These are phyloP conservation scores for Polyploca ridens DNA, from an alignment of 2,888 invertebrate genomes.

Conservation along the genomic window DNA sequence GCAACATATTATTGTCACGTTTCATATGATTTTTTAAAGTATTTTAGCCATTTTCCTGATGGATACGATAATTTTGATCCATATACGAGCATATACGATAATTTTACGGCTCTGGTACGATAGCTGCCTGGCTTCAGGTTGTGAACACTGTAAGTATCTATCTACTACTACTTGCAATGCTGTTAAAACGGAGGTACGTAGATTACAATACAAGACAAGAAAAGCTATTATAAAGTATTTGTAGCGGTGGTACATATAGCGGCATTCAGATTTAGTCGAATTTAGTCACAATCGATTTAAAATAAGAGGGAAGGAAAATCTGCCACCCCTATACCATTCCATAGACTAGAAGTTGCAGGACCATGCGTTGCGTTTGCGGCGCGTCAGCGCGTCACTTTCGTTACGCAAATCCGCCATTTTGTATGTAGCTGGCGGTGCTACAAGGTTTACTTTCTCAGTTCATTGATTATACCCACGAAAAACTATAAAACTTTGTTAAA, in stretches of 20 bases:
- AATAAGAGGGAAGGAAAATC: slow-evolving; percentile 6
- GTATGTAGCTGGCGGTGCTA: slow-evolving; percentile 84
- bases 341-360: slow-evolving; percentile 27
- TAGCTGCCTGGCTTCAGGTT: too few species aligned
- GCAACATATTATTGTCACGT: too few species aligned
- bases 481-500: slow-evolving; percentile 71
- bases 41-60: too few species aligned
- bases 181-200: neutral
- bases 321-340: neutral
- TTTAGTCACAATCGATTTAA: slow-evolving; percentile 2
- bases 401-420: slow-evolving; percentile 85
- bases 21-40: too few species aligned
- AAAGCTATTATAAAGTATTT: neutral
- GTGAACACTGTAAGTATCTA: too few species aligned
- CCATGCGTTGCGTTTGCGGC: slow-evolving; percentile 59
- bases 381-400: slow-evolving; percentile 83
- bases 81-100: too few species aligned
- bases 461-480: slow-evolving; percentile 76
- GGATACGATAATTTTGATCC: too few species aligned
- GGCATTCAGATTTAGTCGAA: neutral
- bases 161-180: too few species aligned
- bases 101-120: too few species aligned
- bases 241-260: too few species aligned
- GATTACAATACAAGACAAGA: neutral
- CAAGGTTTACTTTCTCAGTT: slow-evolving; percentile 75